Evolutionary conservation across 1,140 invertebrate genomes (phyloP).

Genomic region (Hyphantria cunea): DNA sequence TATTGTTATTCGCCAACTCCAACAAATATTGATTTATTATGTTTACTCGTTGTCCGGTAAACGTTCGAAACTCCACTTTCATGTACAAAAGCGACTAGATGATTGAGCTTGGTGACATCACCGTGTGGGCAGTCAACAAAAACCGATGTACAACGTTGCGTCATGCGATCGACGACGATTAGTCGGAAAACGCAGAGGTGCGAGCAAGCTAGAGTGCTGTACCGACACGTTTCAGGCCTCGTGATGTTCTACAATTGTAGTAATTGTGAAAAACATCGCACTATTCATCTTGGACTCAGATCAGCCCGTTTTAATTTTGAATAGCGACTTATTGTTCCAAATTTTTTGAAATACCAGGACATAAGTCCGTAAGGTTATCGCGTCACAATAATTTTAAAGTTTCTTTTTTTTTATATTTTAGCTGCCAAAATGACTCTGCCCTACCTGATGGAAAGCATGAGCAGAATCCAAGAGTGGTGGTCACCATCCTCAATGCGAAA

Average conservation of each 20-base stretch:
- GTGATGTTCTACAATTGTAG: conserved; percentile 25
- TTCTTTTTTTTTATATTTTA: too few species aligned
- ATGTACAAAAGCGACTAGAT: conserved; percentile 32
- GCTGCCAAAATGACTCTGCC: too few species aligned
- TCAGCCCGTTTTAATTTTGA: too few species aligned
- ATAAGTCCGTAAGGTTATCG: too few species aligned
- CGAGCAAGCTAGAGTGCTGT: conserved; percentile 11
- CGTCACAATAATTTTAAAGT: too few species aligned
- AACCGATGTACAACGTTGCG: conserved; percentile 41
- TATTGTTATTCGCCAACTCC: background rate
- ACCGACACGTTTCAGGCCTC: conserved; percentile 41
- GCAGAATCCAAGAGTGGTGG: too few species aligned
- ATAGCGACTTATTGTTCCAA: too few species aligned
- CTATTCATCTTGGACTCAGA: too few species aligned
- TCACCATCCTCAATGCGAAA: too few species aligned
- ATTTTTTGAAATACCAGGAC: too few species aligned
- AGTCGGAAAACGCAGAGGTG: conserved; percentile 36
- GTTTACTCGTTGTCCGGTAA: background rate
- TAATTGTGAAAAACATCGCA: conserved; percentile 4
- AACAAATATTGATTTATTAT: background rate
- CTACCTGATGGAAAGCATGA: too few species aligned
- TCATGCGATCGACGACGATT: conserved; percentile 39
- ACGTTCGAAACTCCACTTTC: background rate
- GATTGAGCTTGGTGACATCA: conserved; percentile 55
- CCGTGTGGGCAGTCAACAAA: conserved; percentile 48